phyloP scores from a whole-genome alignment of 2,797 vertebrate species.

The Lutjanus argentimaculatus region DNA sequence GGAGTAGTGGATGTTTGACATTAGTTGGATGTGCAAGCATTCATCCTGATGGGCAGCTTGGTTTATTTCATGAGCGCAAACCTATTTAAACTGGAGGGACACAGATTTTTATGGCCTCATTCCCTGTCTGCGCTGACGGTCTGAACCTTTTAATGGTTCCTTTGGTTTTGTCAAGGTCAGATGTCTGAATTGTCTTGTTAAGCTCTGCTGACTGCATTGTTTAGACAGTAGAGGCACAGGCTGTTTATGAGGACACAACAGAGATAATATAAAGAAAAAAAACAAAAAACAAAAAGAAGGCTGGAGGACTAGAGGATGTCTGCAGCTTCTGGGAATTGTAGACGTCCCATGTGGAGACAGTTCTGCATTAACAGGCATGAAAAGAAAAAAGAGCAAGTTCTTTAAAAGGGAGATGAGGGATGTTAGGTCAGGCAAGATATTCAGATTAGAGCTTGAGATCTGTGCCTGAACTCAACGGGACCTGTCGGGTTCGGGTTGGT shows the following conservation, averaged over 20 bases:
- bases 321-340: slow-evolving; percentile 43
- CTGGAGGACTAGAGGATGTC: neutral
- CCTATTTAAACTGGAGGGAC: slow-evolving; percentile 27
- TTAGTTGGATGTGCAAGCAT: slow-evolving; percentile 4
- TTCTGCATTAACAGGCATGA: slow-evolving; percentile 40
- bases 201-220: slow-evolving; percentile 55
- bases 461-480: too few relatives aligned
- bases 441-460: neutral
- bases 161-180: slow-evolving; percentile 53
- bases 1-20: slow-evolving; percentile 28
- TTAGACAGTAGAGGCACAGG: slow-evolving; percentile 38
- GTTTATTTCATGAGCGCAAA: slow-evolving; percentile 25
- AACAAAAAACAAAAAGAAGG: neutral
- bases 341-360: slow-evolving; percentile 28
- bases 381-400: neutral
- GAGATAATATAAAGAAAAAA: slow-evolving; percentile 38
- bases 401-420: too few relatives aligned
- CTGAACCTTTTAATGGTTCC: slow-evolving; percentile 40
- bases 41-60: slow-evolving; percentile 24
- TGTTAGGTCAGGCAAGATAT: neutral
- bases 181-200: slow-evolving; percentile 37
- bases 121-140: slow-evolving; percentile 16
- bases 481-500: too few relatives aligned
- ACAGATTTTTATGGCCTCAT: slow-evolving; percentile 21
- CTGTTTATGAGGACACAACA: slow-evolving; percentile 59